Conservation (phyloP, 1,140 invertebrate genomes). For the Dendrolimus punctatus region DNA sequence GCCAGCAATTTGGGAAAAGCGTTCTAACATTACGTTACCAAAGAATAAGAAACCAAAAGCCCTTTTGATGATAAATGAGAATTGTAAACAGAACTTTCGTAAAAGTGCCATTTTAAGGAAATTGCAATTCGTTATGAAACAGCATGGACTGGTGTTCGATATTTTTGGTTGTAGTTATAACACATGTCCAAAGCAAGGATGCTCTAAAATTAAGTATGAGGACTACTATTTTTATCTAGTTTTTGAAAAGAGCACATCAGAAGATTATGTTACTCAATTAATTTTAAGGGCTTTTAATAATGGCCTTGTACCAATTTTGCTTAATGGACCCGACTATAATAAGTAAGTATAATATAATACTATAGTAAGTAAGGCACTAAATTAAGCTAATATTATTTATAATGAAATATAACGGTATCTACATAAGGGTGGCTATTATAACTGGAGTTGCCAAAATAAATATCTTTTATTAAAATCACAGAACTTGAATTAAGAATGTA, state of each 20-base stretch:
- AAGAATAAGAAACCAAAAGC: constrained; percentile 57
- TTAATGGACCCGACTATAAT: constrained; percentile 47
- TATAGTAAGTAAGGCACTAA: neutral
- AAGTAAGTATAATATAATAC: too few relatives aligned
- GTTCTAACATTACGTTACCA: neutral
- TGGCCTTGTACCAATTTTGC: constrained; percentile 70
- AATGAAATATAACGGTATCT: too few relatives aligned
- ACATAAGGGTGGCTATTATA: too few relatives aligned
- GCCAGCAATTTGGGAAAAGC: constrained; percentile 11
- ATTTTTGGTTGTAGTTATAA: constrained; percentile 78
- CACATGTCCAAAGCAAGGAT: constrained; percentile 40
- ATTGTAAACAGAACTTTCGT: constrained; percentile 69
- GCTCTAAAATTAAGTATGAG: constrained; percentile 54
- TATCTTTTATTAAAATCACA: too few relatives aligned
- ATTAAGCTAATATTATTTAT: too few relatives aligned
- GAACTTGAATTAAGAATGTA: too few relatives aligned
- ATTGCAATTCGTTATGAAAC: constrained; percentile 71
- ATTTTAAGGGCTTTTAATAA: constrained; percentile 70
- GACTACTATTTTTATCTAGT: constrained; percentile 80
- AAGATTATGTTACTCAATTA: constrained; percentile 78
- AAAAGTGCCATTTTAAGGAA: constrained; percentile 72
- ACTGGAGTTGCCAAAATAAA: too few relatives aligned
- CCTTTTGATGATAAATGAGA: constrained; percentile 75
- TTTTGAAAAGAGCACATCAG: constrained; percentile 74
- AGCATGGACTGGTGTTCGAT: constrained; percentile 69